These are phyloP conservation scores for Murina feae DNA, from an alignment of 2,113 vertebrate species.

Conservation along the genomic window DNA sequence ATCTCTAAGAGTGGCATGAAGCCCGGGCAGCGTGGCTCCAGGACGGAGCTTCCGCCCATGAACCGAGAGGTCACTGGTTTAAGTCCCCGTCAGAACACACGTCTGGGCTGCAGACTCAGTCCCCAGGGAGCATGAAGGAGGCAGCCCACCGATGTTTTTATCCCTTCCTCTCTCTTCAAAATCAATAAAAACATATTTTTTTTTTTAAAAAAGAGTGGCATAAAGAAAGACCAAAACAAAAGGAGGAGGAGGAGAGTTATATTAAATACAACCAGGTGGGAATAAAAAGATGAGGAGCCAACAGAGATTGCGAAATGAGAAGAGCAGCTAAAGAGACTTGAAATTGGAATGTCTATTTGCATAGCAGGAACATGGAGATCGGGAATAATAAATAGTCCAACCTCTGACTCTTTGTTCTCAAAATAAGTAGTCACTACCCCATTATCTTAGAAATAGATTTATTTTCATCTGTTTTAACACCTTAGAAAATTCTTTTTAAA, in stretches of 20 bases:
- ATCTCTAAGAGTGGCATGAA: neutral
- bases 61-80: too few species aligned
- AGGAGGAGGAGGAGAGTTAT: neutral
- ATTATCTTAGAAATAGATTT: slow-evolving; percentile 3
- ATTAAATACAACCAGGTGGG: too few species aligned
- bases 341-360: neutral
- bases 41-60: too few species aligned
- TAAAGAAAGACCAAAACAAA: neutral
- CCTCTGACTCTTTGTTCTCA: neutral
- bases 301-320: neutral
- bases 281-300: neutral
- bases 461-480: neutral
- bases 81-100: too few species aligned
- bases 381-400: neutral
- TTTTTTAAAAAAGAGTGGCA: too few species aligned
- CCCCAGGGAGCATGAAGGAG: too few species aligned
- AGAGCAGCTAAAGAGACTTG: neutral
- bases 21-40: too few species aligned
- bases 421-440: neutral
- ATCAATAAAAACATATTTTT: too few species aligned
- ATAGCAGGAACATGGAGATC: neutral
- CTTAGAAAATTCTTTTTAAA: neutral
- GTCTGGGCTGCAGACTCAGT: too few species aligned
- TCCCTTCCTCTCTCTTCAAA: too few species aligned
- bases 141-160: too few species aligned